Evolutionary conservation across 1,140 invertebrate species (phyloP), one percentile per base, ranked within the genome.

Genomic region (Steinernema feltiae): DNA sequence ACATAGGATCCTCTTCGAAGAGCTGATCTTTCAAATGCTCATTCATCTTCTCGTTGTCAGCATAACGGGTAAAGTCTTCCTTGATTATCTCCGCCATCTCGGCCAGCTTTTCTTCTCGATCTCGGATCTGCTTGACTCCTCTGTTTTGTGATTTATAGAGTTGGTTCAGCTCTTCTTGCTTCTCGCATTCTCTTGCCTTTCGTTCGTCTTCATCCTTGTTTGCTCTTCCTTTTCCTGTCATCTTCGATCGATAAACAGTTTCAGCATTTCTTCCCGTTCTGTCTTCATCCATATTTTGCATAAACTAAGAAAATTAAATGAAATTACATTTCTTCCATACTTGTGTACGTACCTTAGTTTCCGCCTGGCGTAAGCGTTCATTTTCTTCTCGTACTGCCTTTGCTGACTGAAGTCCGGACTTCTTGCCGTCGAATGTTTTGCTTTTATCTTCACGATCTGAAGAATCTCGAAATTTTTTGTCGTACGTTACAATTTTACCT

Each of bases 11-110:
- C 30, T 84, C 82, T 70, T 82, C 82, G 31, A 79, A 30, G 1
- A 84, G 31, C 63, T 82, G 79, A 24, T 77, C 77, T 24, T 79
- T 76, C 70, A 83, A 48, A 32, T 83, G 82, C 24, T 78, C 82
- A 53, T 83, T 85, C 80, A 83, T 82, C 18, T 78, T 77, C 70
- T 81, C 75, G 74, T 83, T 75, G 72, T 85, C 82, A 18, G 71
- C 77, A 63, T 85, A 78, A 15, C 82, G 82, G 24, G 82, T 53
- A 46, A 83, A 83, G 7, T 69, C 71, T 73, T 83, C 83, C 15
- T 82, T 31, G 46, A 83, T 41, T 18, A 79, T 70, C 46, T 82
- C 30, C 31, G 74, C 82, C 80, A 85, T 82, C 70, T 83, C 82
- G 24, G 77, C 46, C 18, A 82, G 32, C 70, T 85, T 80, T 31